Percentiles rank a stretch among this genome's conserved stretches.
Conservation (phyloP, 2,888 invertebrate genomes). For the Ommatoiulus sabulosus region DNA sequence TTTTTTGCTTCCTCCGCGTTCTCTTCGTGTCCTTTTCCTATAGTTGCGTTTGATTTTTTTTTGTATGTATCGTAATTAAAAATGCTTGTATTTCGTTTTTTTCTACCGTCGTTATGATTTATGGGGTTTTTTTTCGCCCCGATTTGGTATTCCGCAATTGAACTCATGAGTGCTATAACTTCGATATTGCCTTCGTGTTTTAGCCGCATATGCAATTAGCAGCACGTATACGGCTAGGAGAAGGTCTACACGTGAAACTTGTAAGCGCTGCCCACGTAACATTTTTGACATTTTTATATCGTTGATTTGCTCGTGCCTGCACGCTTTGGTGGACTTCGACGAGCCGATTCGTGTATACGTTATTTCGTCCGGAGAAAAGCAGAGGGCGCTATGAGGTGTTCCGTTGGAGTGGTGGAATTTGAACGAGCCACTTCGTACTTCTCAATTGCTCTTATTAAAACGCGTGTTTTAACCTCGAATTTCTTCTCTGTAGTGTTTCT, state of each 20-base stretch:
- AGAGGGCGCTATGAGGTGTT: no score
- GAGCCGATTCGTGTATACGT: no score
- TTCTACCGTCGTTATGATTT: not conserved
- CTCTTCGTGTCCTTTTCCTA: not conserved
- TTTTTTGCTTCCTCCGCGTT: not conserved
- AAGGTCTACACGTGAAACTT: slow-evolving; percentile 6
- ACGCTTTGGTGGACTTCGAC: not conserved
- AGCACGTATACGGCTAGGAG: not conserved
- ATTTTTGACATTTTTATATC: slow-evolving; percentile 43
- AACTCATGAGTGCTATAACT: not conserved
- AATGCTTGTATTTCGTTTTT: not conserved
- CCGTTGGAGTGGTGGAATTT: no score
- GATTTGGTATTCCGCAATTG: not conserved
- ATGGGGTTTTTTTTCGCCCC: not conserved
- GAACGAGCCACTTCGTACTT: no score
- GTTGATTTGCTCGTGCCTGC: not conserved
- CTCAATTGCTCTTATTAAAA: no score
- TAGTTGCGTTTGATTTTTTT: not conserved
- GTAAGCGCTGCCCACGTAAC: slow-evolving; percentile 18
- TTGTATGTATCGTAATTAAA: not conserved
- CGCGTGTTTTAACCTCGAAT: no score
- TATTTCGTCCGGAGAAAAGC: no score
- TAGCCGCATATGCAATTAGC: slow-evolving; percentile 41
- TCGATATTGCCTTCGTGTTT: not conserved
- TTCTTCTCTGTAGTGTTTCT: no score